Evolutionary conservation across 2,888 invertebrate genomes (phyloP).

Genomic region (Tiliacea aurago): DNA sequence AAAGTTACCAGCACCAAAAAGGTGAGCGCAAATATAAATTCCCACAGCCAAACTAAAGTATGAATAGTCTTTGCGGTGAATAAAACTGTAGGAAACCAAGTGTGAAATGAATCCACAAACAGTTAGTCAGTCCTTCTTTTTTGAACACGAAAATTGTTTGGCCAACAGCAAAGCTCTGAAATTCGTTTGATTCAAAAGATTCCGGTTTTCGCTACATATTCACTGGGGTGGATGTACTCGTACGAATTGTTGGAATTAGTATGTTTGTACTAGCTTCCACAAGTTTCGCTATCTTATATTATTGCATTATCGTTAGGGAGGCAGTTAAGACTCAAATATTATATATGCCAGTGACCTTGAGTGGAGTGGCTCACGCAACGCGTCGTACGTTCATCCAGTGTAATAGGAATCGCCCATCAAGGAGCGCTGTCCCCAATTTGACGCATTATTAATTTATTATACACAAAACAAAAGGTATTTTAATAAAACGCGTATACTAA

Average conservation of each 20-base stretch:
- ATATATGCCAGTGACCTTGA: too few relatives aligned
- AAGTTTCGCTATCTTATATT: conserved; percentile 15
- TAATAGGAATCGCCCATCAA: too few relatives aligned
- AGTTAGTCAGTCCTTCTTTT: conserved; percentile 54
- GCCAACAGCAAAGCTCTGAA: conserved; percentile 51
- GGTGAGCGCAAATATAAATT: conserved; percentile 12
- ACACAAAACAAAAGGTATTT: too few relatives aligned
- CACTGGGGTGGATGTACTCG: conserved; percentile 19
- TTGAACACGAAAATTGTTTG: conserved; percentile 55
- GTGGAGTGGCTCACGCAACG: too few relatives aligned
- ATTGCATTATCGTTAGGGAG: conserved; percentile 7
- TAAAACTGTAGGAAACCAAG: conserved; percentile 62
- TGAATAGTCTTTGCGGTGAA: conserved; percentile 50
- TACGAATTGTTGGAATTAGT: conserved; percentile 24
- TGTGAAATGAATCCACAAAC: conserved; percentile 63
- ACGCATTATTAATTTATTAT: too few relatives aligned
- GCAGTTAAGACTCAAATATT: not conserved
- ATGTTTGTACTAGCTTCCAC: not conserved
- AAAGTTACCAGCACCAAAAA: conserved; percentile 5
- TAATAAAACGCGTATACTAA: too few relatives aligned
- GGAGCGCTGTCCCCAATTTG: too few relatives aligned
- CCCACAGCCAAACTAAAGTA: conserved; percentile 18
- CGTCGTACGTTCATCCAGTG: too few relatives aligned
- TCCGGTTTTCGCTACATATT: conserved; percentile 32
- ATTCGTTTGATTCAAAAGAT: conserved; percentile 56